Evolutionary conservation across 1,140 invertebrate genomes (phyloP), one percentile per base, ranked within the genome.

Genomic region (Pissodes strobi): DNA sequence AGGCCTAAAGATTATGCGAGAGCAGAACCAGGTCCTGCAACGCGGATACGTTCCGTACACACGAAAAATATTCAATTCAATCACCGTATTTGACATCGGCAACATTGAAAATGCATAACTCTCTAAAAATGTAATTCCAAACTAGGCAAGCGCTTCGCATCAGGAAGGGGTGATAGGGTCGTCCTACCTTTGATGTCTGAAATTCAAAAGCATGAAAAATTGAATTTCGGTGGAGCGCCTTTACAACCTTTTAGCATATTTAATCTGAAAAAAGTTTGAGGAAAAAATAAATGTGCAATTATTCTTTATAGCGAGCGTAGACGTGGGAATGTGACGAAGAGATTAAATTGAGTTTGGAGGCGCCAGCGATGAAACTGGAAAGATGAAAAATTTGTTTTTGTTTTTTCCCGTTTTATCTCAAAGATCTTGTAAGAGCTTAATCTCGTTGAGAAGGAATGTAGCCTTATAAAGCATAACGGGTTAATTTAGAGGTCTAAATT

Each of bases 271-370:
- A 60, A 59, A 64, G 68, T 62, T 67, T 69, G 60, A 71, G 67
- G 68, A 69, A 71, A 64, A 69, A 71, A 69, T 71, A 71, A 71
- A 71, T 71, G 64, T 64, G 70, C 70, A 71, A 71, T 71, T 69
- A 71, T 69, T 67, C 60, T 56, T 69, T 65, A 61, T 49, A 49
- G 43, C 46, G 27, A 59, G 43, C 45, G 34, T 37, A 66, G 58
- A 37, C 43, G 37, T 45, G 55, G 55, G 56, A 59, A 53, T 61
- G 59, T 41, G 46, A 68, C 39, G 60, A 52, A 56, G 61, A 63
- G 56, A 56, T 56, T 48, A 64, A 68, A 68, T 68, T 57, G 66
- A 68, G 66, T 68, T 68, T 64, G 48, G 17, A 63, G 66, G 61
- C 55, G 66, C 66, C 57, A 38, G 56, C 25, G 43, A 48, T 59